Conservation (phyloP, 2,113 vertebrate species). For the Channa maculata region DNA sequence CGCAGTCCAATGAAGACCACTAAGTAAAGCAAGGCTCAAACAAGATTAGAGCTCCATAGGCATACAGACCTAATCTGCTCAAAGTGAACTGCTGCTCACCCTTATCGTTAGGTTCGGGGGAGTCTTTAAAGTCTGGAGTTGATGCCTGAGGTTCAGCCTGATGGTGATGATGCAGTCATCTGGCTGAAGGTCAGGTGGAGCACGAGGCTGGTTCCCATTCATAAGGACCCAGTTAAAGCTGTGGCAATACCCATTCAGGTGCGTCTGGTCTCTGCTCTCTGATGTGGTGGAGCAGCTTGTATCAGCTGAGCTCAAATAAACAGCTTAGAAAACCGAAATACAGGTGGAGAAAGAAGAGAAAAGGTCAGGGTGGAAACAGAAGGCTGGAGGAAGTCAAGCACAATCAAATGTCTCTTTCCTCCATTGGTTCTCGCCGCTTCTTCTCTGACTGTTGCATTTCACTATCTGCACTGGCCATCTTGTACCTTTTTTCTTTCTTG, state of each 20-base stretch:
- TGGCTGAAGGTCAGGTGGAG: not conserved
- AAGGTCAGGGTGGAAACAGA: not conserved
- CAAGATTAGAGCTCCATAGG: not conserved
- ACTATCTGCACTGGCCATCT: not conserved
- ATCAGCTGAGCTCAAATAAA: not conserved
- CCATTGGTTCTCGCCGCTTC: not conserved
- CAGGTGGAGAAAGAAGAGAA: not conserved
- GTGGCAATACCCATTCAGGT: not conserved
- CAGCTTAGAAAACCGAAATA: not conserved
- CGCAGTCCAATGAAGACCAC: not conserved
- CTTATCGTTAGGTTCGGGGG: not conserved
- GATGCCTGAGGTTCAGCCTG: not conserved
- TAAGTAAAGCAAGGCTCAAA: conserved; percentile 12
- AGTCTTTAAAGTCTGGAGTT: not conserved
- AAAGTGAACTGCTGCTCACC: not conserved
- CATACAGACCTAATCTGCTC: conserved; percentile 38
- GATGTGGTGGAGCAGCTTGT: conserved; percentile 15
- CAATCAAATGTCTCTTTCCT: conserved; percentile 4
- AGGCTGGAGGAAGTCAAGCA: not conserved
- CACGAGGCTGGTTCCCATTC: not conserved
- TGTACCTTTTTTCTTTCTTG: not conserved
- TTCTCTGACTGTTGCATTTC: not conserved
- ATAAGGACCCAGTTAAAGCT: not conserved
- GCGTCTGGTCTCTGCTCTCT: conserved; percentile 35
- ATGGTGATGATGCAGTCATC: not conserved